These are phyloP conservation scores for Tragelaphus strepsiceros DNA, from an alignment of 2,113 vertebrate genomes.

Conservation along the genomic window DNA sequence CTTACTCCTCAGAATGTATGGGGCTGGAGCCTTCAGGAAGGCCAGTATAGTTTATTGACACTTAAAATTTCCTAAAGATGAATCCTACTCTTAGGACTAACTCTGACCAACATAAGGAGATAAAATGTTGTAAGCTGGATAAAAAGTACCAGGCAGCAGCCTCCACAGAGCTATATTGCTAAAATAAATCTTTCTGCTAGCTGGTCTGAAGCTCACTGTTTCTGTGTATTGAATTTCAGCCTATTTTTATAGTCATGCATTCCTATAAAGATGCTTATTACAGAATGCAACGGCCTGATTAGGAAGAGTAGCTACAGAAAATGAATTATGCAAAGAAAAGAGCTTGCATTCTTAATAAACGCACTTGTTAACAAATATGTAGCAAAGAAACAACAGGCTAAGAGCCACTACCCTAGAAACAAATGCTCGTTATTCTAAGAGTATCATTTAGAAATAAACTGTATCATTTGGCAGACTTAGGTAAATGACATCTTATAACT, in stretches of 20 bases:
- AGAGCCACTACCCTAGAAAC: conserved; percentile 14
- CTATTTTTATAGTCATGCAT: conserved; percentile 52
- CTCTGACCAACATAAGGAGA: conserved; percentile 51
- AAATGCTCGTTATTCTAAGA: conserved; percentile 34
- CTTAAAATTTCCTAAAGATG: conserved; percentile 51
- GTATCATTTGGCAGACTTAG: background rate
- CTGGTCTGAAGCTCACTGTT: conserved; percentile 44
- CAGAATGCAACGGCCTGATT: conserved; percentile 39
- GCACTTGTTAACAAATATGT: conserved; percentile 56
- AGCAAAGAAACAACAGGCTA: conserved; percentile 32
- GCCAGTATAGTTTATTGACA: conserved; percentile 58
- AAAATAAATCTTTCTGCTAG: conserved; percentile 72
- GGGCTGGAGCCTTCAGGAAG: background rate
- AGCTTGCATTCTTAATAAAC: conserved; percentile 50
- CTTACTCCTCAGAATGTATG: background rate
- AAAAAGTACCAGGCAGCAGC: conserved; percentile 63
- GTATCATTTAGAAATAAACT: conserved; percentile 36
- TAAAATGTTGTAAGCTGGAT: conserved; percentile 69
- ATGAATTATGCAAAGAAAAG: conserved; percentile 56
- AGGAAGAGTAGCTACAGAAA: conserved; percentile 34
- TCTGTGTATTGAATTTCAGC: conserved; percentile 59
- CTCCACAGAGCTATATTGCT: conserved; percentile 63
- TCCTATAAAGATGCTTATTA: conserved; percentile 55
- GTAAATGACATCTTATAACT: background rate
- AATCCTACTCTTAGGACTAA: conserved; percentile 67